These are phyloP conservation scores for Larimichthys polyactis DNA, from an alignment of 2,113 vertebrate genomes.

Conservation along the genomic window DNA sequence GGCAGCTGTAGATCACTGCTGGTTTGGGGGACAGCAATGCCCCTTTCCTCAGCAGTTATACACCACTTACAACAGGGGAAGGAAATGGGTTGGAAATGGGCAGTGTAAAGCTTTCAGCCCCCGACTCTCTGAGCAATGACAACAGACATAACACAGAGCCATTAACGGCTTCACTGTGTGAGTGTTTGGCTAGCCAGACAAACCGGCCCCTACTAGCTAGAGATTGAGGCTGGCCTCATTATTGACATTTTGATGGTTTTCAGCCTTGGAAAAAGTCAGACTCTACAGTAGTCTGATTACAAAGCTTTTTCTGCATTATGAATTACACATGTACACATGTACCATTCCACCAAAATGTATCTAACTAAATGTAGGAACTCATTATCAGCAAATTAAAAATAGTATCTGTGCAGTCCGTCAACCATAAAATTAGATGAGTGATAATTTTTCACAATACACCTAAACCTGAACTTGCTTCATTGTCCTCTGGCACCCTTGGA, in stretches of 20 bases:
- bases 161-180: conserved; percentile 63
- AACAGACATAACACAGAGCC: conserved; percentile 72
- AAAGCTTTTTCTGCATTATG: conserved; percentile 15
- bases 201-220: conserved; percentile 26
- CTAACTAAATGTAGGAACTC: conserved; percentile 12
- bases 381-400: conserved; percentile 1
- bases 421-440: conserved; percentile 5
- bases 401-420: background rate
- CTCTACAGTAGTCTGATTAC: background rate
- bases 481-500: conserved; percentile 19
- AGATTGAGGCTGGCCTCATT: conserved; percentile 47
- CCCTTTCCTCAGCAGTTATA: conserved; percentile 22
- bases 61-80: conserved; percentile 40
- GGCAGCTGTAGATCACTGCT: conserved; percentile 9
- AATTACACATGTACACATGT: background rate
- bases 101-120: conserved; percentile 61
- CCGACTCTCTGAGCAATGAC: conserved; percentile 59
- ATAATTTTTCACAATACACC: background rate
- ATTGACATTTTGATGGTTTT: conserved; percentile 62
- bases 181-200: conserved; percentile 53
- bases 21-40: conserved; percentile 32
- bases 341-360: background rate
- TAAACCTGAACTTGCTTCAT: conserved; percentile 36
- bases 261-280: conserved; percentile 32
- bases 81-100: conserved; percentile 69